Conservation (phyloP, 1,140 invertebrate species). For the Lasioglossum albipes region DNA sequence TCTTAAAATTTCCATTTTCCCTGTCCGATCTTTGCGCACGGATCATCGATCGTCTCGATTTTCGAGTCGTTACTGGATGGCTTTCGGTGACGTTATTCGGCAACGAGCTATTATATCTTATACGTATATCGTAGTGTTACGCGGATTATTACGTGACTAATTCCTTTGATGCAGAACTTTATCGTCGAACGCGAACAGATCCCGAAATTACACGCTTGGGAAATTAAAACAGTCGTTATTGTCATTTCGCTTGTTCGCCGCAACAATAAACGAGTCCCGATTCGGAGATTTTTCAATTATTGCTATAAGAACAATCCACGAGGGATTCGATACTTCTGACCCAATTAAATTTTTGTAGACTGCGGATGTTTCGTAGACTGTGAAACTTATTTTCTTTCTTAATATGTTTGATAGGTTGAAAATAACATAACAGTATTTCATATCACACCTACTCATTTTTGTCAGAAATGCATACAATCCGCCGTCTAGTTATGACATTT, state of each 20-base stretch:
- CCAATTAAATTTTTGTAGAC: too few species aligned
- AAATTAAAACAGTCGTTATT: not conserved
- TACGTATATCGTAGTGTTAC: conserved; percentile 21
- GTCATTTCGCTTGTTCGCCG: not conserved
- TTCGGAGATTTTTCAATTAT: too few species aligned
- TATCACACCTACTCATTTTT: too few species aligned
- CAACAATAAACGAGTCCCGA: not conserved
- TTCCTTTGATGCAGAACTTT: conserved; percentile 4
- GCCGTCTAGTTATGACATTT: too few species aligned
- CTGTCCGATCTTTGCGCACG: conserved; percentile 6
- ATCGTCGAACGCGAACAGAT: conserved; percentile 7
- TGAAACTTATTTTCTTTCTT: too few species aligned
- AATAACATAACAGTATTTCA: too few species aligned
- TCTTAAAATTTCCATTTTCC: not conserved
- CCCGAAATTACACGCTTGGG: too few species aligned
- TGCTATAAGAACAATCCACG: too few species aligned
- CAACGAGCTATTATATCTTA: conserved; percentile 30
- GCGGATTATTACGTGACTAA: conserved; percentile 16
- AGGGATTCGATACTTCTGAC: too few species aligned
- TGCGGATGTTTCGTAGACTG: too few species aligned
- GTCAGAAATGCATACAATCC: too few species aligned
- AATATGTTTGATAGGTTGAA: too few species aligned
- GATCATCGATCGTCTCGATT: conserved; percentile 3
- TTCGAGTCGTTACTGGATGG: conserved; percentile 40
- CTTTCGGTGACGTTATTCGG: conserved; percentile 17